These are phyloP conservation scores for Ophiothrix spiculata DNA, from an alignment of 35 echinoderm and acorn worm genomes.

Conservation along the genomic window DNA sequence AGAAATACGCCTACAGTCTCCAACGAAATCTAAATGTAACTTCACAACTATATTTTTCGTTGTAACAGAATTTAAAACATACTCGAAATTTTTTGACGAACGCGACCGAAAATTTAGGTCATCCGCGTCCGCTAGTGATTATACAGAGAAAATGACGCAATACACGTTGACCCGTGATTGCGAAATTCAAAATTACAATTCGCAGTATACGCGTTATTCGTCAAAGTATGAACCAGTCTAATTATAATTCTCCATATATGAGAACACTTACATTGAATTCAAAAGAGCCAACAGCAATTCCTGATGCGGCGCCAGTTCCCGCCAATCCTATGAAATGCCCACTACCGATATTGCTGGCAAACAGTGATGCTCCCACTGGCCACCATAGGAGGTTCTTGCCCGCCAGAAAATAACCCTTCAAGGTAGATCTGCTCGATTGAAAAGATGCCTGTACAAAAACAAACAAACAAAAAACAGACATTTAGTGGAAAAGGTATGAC, in stretches of 20 bases:
- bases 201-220: not conserved
- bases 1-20: too few relatives aligned
- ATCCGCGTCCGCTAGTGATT: too few relatives aligned
- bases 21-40: too few relatives aligned
- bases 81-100: not conserved
- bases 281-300: constrained; percentile 79
- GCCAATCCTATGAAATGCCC: constrained; percentile 90
- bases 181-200: not conserved
- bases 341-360: constrained; percentile 89
- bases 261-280: constrained; percentile 77
- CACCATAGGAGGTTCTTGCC: constrained; percentile 87
- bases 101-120: not conserved
- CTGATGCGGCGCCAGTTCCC: constrained; percentile 75
- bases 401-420: constrained; percentile 87
- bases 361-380: constrained; percentile 83
- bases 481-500: not conserved
- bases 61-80: not conserved
- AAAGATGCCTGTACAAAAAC: constrained; percentile 65
- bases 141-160: too few relatives aligned
- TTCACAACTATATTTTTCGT: too few relatives aligned
- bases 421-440: constrained; percentile 59
- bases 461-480: too few relatives aligned
- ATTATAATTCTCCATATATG: not conserved
- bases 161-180: not conserved
- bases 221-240: not conserved